phyloP scores from a whole-genome alignment of 2,888 invertebrate species.

The Harpalus rufipes region DNA sequence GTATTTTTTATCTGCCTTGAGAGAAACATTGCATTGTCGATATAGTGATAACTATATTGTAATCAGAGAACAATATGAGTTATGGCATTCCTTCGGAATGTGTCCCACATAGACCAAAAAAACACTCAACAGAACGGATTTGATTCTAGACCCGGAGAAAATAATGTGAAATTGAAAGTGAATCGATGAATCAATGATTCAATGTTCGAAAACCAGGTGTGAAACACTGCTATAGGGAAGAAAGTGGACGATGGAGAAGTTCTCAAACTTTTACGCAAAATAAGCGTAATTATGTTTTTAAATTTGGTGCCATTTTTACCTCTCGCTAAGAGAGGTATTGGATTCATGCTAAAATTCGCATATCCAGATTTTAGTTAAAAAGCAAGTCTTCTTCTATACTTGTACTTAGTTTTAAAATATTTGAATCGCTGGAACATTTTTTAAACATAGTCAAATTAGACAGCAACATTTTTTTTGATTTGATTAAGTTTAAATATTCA shows the following conservation, averaged over 20 bases:
- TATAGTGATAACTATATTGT: constrained; percentile 36
- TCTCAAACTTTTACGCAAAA: not conserved
- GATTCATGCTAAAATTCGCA: too few relatives aligned
- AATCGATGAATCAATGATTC: not conserved
- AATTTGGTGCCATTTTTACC: too few relatives aligned
- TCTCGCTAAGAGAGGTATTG: too few relatives aligned
- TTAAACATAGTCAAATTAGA: too few relatives aligned
- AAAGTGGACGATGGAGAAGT: not conserved
- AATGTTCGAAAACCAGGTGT: not conserved
- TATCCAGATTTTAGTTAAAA: too few relatives aligned
- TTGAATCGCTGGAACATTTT: too few relatives aligned
- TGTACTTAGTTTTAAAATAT: too few relatives aligned
- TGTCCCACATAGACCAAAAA: not conserved
- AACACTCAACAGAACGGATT: not conserved
- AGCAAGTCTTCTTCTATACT: too few relatives aligned
- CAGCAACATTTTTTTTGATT: too few relatives aligned
- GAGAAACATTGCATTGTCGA: not conserved
- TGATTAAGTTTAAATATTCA: too few relatives aligned
- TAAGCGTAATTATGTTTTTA: too few relatives aligned
- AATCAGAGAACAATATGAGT: constrained; percentile 6
- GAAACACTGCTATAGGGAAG: not conserved
- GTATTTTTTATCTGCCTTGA: not conserved
- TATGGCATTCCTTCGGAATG: not conserved
- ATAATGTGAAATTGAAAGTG: not conserved
- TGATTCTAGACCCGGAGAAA: not conserved